phyloP scores from a whole-genome alignment of 2,888 invertebrate species.

The Pyrrhia umbra region DNA sequence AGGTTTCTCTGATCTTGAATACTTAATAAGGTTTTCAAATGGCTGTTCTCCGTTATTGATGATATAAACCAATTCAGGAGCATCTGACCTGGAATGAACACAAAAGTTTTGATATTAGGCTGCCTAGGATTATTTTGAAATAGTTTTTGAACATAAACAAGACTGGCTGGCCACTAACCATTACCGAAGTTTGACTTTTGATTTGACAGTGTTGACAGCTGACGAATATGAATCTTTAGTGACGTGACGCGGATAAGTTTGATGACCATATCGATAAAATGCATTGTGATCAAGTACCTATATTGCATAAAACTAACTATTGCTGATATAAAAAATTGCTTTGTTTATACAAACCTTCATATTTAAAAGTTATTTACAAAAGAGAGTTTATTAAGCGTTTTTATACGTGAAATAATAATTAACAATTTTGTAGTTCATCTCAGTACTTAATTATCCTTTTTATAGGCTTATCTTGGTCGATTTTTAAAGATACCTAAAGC shows the following conservation, averaged over 20 bases:
- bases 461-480: too few relatives aligned
- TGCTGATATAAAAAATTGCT: too few relatives aligned
- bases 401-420: too few relatives aligned
- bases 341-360: too few relatives aligned
- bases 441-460: too few relatives aligned
- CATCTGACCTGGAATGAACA: slow-evolving; percentile 94
- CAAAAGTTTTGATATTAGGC: slow-evolving; percentile 46
- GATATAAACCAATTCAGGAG: slow-evolving; percentile 97
- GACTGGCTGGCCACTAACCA: slow-evolving; percentile 22
- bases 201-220: slow-evolving; percentile 47
- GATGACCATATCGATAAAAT: slow-evolving; percentile 29
- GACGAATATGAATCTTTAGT: slow-evolving; percentile 26
- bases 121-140: not conserved
- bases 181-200: slow-evolving; percentile 8
- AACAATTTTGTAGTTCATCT: too few relatives aligned
- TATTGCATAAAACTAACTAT: not conserved
- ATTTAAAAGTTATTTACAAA: too few relatives aligned
- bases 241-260: slow-evolving; percentile 20
- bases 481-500: too few relatives aligned
- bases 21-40: slow-evolving; percentile 91
- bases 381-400: too few relatives aligned
- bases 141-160: slow-evolving; percentile 55
- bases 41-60: slow-evolving; percentile 93
- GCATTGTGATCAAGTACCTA: not conserved
- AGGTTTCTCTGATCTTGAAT: slow-evolving; percentile 94